Conservation (phyloP, 2,113 vertebrate species). For the Lophochroa leadbeateri region DNA sequence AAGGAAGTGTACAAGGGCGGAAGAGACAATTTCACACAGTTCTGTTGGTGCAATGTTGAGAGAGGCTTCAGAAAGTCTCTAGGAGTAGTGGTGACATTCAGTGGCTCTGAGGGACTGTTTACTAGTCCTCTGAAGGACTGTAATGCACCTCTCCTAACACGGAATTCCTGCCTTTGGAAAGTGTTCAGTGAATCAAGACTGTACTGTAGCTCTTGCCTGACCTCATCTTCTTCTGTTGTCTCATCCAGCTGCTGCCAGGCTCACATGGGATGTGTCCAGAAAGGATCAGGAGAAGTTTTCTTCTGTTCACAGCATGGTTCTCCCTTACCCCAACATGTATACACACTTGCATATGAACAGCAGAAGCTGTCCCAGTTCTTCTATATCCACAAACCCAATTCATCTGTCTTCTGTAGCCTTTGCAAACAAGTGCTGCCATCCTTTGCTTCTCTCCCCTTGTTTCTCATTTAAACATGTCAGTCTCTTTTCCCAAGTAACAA, state of each 20-base stretch:
- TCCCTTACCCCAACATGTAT: not conserved
- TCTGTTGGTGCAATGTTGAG: not conserved
- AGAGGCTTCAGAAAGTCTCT: not conserved
- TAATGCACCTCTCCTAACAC: not conserved
- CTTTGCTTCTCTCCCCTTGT: not conserved
- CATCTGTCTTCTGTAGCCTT: not conserved
- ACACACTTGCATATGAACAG: not conserved
- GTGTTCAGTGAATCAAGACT: not conserved
- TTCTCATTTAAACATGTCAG: not conserved
- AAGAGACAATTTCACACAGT: not conserved
- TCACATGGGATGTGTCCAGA: not conserved
- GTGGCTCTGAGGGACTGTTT: not conserved
- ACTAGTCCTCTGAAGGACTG: not conserved
- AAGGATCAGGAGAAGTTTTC: not conserved
- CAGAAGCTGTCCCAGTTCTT: not conserved
- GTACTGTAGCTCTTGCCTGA: not conserved
- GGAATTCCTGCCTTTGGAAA: not conserved
- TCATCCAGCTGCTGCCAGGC: not conserved
- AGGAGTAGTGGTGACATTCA: not conserved
- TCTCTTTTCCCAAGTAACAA: not conserved
- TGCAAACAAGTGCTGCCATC: not conserved
- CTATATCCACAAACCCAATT: not conserved
- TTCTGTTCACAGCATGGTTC: not conserved
- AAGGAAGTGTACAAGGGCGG: not conserved
- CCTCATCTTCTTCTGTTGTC: not conserved